Conservation (phyloP, 2,797 vertebrate species). For the Merluccius polli region DNA sequence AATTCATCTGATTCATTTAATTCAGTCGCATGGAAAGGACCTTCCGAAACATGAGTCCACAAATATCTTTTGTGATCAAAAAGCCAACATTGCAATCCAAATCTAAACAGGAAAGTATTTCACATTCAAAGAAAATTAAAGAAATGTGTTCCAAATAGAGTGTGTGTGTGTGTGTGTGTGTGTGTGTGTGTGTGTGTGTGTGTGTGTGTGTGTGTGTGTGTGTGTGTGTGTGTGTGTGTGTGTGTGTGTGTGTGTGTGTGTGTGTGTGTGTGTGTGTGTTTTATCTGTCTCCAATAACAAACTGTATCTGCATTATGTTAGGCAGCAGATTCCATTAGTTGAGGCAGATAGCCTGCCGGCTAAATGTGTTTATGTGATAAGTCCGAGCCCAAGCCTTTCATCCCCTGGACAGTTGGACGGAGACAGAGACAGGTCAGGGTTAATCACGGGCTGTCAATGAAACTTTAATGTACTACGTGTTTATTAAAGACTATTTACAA, state of each 20-base stretch:
- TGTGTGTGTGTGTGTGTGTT: neutral
- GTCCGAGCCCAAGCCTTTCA: slow-evolving; percentile 56
- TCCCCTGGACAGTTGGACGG: slow-evolving; percentile 56
- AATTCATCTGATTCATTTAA: too few relatives aligned
- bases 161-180: neutral
- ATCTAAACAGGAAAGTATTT: neutral
- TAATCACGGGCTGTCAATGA: slow-evolving; percentile 67
- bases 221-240: neutral
- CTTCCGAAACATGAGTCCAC: neutral
- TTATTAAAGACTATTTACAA: slow-evolving; percentile 57
- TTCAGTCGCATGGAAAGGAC: neutral
- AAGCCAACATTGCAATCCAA: neutral
- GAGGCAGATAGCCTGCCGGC: slow-evolving; percentile 38
- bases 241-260: neutral
- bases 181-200: neutral
- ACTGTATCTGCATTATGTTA: slow-evolving; percentile 44
- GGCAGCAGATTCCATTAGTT: slow-evolving; percentile 29
- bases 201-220: neutral
- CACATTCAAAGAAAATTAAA: neutral
- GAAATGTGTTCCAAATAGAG: neutral
- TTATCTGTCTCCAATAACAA: neutral
- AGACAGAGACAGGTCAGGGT: slow-evolving; percentile 65
- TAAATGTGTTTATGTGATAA: slow-evolving; percentile 56
- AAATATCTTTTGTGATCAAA: neutral
- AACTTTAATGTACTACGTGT: slow-evolving; percentile 69